Evolutionary conservation across 2,113 vertebrate genomes (phyloP).

Genomic region (Megaptera novaeangliae): DNA sequence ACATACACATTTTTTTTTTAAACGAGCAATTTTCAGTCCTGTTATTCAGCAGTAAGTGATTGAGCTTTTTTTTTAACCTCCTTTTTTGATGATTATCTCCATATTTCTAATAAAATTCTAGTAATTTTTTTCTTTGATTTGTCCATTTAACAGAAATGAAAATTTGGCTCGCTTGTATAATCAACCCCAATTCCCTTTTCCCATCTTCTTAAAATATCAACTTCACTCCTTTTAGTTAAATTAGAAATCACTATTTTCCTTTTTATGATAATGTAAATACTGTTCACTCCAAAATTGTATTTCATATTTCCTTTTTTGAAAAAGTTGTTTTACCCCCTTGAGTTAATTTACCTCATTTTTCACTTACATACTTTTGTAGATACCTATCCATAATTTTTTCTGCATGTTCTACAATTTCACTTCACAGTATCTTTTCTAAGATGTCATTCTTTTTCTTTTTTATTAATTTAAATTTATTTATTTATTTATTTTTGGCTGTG

Average conservation of each 20-base stretch:
- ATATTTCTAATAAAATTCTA: not conserved
- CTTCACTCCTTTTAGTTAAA: not conserved
- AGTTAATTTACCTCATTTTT: not conserved
- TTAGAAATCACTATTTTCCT: not conserved
- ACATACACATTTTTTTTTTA: not conserved
- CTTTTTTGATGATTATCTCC: not conserved
- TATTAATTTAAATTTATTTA: too few relatives aligned
- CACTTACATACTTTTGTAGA: not conserved
- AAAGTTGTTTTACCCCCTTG: not conserved
- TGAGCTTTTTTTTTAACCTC: not conserved
- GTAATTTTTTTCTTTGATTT: not conserved
- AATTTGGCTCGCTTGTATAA: not conserved
- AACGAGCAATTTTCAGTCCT: not conserved
- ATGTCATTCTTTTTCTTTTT: not conserved
- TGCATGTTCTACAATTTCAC: not conserved
- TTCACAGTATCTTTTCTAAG: not conserved
- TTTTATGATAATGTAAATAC: not conserved
- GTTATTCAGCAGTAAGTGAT: not conserved
- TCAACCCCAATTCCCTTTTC: not conserved
- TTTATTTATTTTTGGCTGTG: too few relatives aligned
- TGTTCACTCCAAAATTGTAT: not conserved
- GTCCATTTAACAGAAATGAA: not conserved
- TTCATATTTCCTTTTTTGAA: not conserved
- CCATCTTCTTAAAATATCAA: not conserved
- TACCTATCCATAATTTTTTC: not conserved